A percentile compares a stretch with the other conserved stretches of the same genome.
phyloP scores from a whole-genome alignment of 2,888 invertebrate species.

The Malacosoma neustria region DNA sequence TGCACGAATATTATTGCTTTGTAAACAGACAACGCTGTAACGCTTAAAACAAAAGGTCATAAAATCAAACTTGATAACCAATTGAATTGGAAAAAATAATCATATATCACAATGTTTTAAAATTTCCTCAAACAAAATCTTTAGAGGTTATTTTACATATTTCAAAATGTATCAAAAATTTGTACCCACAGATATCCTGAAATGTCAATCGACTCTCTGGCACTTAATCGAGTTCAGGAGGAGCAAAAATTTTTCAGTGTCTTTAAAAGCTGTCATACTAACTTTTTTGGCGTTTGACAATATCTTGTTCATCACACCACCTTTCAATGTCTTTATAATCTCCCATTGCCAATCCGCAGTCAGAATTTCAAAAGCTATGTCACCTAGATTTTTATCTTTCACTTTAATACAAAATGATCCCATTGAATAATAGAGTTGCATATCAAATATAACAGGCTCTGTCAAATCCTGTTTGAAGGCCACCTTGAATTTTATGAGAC shows the following conservation, averaged over 20 bases:
- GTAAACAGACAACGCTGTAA: too few relatives aligned
- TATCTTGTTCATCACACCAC: slow-evolving; percentile 33
- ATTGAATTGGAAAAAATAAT: too few relatives aligned
- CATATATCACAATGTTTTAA: too few relatives aligned
- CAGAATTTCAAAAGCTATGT: slow-evolving; percentile 34
- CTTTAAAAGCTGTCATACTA: slow-evolving; percentile 17
- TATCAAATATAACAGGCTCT: slow-evolving; percentile 31
- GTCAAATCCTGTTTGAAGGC: slow-evolving; percentile 35
- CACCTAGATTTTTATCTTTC: slow-evolving; percentile 26
- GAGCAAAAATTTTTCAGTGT: slow-evolving; percentile 35
- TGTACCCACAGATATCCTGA: too few relatives aligned
- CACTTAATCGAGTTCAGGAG: slow-evolving; percentile 36
- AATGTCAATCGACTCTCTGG: slow-evolving; percentile 5
- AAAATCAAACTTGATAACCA: too few relatives aligned
- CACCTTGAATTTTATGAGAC: slow-evolving; percentile 50
- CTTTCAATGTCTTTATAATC: slow-evolving; percentile 42
- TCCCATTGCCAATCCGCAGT: slow-evolving; percentile 62
- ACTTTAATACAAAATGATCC: slow-evolving; percentile 43
- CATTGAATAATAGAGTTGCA: slow-evolving; percentile 30
- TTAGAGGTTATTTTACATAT: too few relatives aligned
- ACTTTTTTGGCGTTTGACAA: slow-evolving; percentile 33
- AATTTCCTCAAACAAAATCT: too few relatives aligned
- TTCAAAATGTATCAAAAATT: too few relatives aligned
- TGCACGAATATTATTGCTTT: too few relatives aligned
- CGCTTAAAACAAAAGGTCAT: too few relatives aligned